Base-by-base conservation (phyloP, 64 coral and sea anemone genomes). In the Dendrophyllia cribrosa region DNA sequence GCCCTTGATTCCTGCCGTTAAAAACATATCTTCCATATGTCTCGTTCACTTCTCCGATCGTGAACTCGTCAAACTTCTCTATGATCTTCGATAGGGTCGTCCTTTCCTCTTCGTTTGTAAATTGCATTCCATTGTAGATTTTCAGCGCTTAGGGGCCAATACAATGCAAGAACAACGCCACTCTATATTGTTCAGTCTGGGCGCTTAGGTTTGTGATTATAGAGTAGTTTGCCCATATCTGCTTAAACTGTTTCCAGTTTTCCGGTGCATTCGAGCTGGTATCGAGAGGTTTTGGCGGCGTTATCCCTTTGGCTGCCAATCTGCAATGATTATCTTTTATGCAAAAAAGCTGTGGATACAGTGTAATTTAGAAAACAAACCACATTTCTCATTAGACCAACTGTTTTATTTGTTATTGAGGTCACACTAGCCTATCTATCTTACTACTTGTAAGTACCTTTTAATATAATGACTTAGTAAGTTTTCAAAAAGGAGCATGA, bases 11-110 rank as follows among this genome's bases (percentile, higher is more conserved):
- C 82, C 64, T 48, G 2, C 89, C 66, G 55, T 92, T 85, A 61
- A 76, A 92, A 23, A 92, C 34, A 21, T 85, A 91, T 4, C 52
- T 19, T 73, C 68, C 64, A 9, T 91, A 91, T 53, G 89, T 83
- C 47, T 91, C 77, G 66, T 91, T 91, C 0, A 82, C 48, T 72
- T 70, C 89, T 49, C 89, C 63, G 1, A 91, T 70, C 4, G 78
- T 10, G 46, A 75, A 87, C 52, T 87, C 58, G 22, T 86, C 91
- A 68, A 93, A 93, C 21, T 87, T 93, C 59, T 70, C 91, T n/a
- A n/a, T n/a, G n/a, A n/a, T n/a, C n/a, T n/a, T n/a, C n/a, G n/a
- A n/a, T n/a, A n/a, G n/a, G n/a, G n/a, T n/a, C n/a, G n/a, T n/a
- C n/a, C n/a, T n/a, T n/a, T n/a, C n/a, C n/a, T n/a, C n/a, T n/a